Base-by-base conservation (phyloP, 2,888 invertebrate genomes). In the Trissolcus brochymenae region DNA sequence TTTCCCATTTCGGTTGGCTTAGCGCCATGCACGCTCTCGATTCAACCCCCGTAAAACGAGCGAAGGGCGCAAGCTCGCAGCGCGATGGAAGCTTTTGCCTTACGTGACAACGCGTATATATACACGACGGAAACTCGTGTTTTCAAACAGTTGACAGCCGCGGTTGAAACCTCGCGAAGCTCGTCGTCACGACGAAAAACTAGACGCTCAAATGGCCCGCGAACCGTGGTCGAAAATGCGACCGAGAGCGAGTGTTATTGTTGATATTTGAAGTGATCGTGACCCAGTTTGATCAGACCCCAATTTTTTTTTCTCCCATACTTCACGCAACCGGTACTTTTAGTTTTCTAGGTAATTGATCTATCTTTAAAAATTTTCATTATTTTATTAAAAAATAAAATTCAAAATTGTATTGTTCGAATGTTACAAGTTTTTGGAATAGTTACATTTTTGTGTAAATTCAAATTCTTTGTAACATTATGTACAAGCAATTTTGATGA, bases 91-190 rank as follows among this genome's bases (percentile, higher is more conserved):
- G 79, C 73, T 73, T 72, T 68, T 56, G 57, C 71, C 43, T 67
- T 72, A 67, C 66, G 56, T 62, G 72, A 65, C 64, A 67, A 56
- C 57, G 29, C 66, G 60, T 74, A 74, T 76, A 79, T 79, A 35
- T 35, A 79, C 56, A 35, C 67, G 57, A 65, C 61, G 60, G 53
- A 68, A 64, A 55, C 65, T 68, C 79, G 72, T 79, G 77, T 79
- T 75, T 79, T 77, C 75, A 77, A 79, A 75, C 79, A 79, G 79
- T 79, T 72, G 72, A 68, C 64, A 77, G 71, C 57, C 74, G 75
- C 77, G 61, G 71, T 73, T 67, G 70, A 57, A 62, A 61, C 57
- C 46, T 73, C 73, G 68, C 59, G 56, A 67, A 67, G 64, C 72
- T 55, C 60, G 41, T 59, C 46, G 61, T 43, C 21, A 65, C 46